Evolutionary conservation across 2,888 invertebrate species (phyloP), one percentile per base, ranked within the genome.

Genomic region (Drosophila anomelani): DNA sequence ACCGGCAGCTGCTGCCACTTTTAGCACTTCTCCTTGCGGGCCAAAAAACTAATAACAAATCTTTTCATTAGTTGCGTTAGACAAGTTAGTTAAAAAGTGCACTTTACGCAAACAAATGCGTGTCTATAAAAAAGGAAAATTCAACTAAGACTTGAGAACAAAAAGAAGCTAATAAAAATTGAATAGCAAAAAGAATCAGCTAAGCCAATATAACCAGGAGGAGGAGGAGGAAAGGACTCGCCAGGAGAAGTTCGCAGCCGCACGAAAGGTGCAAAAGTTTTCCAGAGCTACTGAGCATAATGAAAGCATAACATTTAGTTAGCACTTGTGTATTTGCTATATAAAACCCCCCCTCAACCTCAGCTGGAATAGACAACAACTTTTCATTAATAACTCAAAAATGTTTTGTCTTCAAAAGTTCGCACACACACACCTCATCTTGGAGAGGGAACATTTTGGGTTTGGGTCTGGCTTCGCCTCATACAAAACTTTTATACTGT

Each of bases 271-370:
- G 59, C 43, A 29, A 61, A 56, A 72, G 44, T 72, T 58, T 77
- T 77, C 46, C 49, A 34, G 36, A 44, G 70, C 67, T 71, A 53
- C 72, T 70, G 74, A 76, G 59, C 80, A 85, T 89, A 85, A 89
- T 88, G 88, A 82, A 89, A 89, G 80, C 89, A 87, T 88, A 89
- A 89, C 85, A 89, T 89, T 86, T 89, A 82, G 80, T 89, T 89
- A 80, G 85, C 83, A 85, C 82, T 80, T 78, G 59, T 78, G 59
- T 81, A 87, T 89, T 85, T 80, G 77, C 70, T 43, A 69, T 80
- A 71, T 67, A 81, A 80, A 69, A 13, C 32, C 12, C 10, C 10
- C 20, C 13, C 20, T 36, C 13, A 36, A 8, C 41, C 51, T 36
- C 51, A 51, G 51, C 51, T 46, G 34, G 56, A 15, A 54, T 62